Base-by-base conservation (phyloP, 2,113 vertebrate genomes). In the Pithys albifrons region DNA sequence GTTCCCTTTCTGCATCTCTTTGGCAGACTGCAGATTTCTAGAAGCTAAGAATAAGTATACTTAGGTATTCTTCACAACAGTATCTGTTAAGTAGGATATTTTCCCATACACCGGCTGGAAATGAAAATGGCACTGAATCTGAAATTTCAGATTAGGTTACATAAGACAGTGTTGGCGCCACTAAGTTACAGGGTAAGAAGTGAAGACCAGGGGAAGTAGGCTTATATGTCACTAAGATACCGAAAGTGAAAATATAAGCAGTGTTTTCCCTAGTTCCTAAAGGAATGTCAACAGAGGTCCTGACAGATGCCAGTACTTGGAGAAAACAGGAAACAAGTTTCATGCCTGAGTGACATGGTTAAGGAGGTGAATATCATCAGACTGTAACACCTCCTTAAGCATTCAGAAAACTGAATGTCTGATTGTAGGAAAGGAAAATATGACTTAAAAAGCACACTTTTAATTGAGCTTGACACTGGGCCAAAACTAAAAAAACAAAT, bases 191-290 rank as follows among this genome's bases (percentile, higher is more conserved):
- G 39, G 76, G 24, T 84, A 70, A 13, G 79, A 89, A 96, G 67
- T 91, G 94, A 89, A 94, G 93, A 97, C 25, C 77, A 94, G 97
- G 97, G 69, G 62, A 95, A 80, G 91, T 67, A 76, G 88, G 65
- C 97, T 98, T 97, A 96, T 93, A 91, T 92, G 85, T 74, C 93
- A 85, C 96, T 96, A 97, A 97, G 85, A 86, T 95, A 80, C 23
- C 94, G 95, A 96, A 97, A 96, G 81, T 93, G 91, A 95, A 97
- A 97, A 96, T 96, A 70, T 89, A 93, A 96, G 87, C 90, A 85
- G 35, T 91, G 78, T 94, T 74, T 93, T 82, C 75, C 49, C 20
- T 76, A 29, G 61, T 88, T 96, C 83, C 89, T 95, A 27, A 95
- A 97, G 52, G 79, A 97, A 97, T 92, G 91, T 82, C 27, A 31